phyloP scores from a whole-genome alignment of 2,888 invertebrate species.

The Hirtodrosophila cameraria region DNA sequence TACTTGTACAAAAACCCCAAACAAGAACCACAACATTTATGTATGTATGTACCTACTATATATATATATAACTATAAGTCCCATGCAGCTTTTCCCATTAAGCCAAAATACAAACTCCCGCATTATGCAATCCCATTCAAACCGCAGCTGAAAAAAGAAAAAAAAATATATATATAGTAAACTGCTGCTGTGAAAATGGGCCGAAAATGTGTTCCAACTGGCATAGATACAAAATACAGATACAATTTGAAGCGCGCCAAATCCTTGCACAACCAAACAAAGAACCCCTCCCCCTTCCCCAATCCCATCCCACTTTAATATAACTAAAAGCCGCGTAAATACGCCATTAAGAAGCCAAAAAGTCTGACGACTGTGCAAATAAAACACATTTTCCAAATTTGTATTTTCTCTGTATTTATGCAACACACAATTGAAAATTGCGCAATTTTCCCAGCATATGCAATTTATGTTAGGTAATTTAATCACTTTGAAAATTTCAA shows the following conservation, averaged over 20 bases:
- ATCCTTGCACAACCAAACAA: not conserved
- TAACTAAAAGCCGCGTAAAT: slow-evolving; percentile 74
- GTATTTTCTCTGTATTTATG: slow-evolving; percentile 49
- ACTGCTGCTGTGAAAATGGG: slow-evolving; percentile 15
- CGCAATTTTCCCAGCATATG: slow-evolving; percentile 20
- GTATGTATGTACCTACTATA: slow-evolving; percentile 5
- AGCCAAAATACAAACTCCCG: slow-evolving; percentile 28
- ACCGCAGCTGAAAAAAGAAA: slow-evolving; percentile 5
- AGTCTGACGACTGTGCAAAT: slow-evolving; percentile 15
- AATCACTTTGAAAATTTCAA: slow-evolving; percentile 32
- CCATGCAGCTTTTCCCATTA: too few species aligned
- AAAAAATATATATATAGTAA: not conserved
- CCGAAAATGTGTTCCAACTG: slow-evolving; percentile 33
- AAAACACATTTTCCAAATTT: slow-evolving; percentile 30
- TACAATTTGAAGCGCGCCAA: slow-evolving; percentile 51
- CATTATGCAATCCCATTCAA: slow-evolving; percentile 10
- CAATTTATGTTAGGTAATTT: slow-evolving; percentile 50
- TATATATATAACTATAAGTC: slow-evolving; percentile 13
- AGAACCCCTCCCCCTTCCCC: not conserved
- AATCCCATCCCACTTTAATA: slow-evolving; percentile 62
- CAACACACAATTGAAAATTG: slow-evolving; percentile 47
- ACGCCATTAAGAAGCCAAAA: slow-evolving; percentile 33
- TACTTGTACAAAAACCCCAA: not conserved
- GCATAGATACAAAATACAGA: slow-evolving; percentile 51
- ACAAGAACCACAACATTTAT: slow-evolving; percentile 16